These are phyloP conservation scores for Myathropa florea DNA, from an alignment of 2,888 invertebrate species.

Conservation along the genomic window DNA sequence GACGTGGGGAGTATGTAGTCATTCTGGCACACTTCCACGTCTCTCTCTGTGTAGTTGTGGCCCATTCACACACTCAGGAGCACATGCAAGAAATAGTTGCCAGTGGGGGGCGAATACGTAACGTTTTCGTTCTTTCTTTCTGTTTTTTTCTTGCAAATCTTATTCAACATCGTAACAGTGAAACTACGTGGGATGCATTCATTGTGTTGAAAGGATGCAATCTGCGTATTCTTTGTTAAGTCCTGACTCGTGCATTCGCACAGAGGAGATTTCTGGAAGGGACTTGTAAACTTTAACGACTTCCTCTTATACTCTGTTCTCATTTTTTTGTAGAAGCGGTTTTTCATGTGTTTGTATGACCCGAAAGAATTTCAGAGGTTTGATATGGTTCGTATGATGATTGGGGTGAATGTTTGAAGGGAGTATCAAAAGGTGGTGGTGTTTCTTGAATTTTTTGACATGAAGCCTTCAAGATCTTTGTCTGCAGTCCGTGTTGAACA, in stretches of 20 bases:
- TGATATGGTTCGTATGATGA: no score
- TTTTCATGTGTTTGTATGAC: background rate
- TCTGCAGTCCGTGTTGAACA: no score
- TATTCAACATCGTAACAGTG: background rate
- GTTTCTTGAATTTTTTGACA: no score
- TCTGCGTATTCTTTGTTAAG: background rate
- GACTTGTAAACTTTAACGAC: background rate
- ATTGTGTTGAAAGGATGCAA: background rate
- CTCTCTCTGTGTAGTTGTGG: background rate
- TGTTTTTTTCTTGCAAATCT: background rate
- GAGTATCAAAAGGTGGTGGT: no score
- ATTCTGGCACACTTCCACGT: background rate
- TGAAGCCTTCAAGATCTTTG: no score
- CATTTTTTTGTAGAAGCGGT: background rate
- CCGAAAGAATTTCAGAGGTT: no score
- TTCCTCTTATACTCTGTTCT: background rate
- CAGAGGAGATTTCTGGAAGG: background rate
- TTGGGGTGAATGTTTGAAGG: no score
- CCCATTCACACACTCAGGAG: background rate
- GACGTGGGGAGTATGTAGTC: background rate
- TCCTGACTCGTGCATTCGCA: background rate
- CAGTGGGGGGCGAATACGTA: slow-evolving; percentile 25
- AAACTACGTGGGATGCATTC: background rate
- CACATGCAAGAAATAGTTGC: background rate
- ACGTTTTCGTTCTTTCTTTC: background rate